Evolutionary conservation across 2,113 vertebrate species (phyloP).

Genomic region (Scatophagus argus): DNA sequence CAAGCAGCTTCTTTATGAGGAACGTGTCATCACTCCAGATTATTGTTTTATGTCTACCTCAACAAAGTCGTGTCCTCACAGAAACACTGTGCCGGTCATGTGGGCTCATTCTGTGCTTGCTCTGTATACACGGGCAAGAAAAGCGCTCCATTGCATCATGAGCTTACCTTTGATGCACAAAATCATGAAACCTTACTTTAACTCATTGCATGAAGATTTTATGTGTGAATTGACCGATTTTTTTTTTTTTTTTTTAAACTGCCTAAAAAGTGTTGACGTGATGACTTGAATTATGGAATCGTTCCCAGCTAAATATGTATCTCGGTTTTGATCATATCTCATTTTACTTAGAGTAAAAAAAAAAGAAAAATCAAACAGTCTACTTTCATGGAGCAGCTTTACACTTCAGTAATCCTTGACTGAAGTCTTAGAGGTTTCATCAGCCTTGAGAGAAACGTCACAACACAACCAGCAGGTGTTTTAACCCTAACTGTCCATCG

Average conservation of each 20-base stretch:
- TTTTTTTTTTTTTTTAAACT: background rate
- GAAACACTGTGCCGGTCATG: background rate
- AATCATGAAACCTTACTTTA: background rate
- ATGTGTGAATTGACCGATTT: slow-evolving; percentile 5
- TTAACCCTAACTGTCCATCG: background rate
- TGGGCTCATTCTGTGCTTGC: background rate
- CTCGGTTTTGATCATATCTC: background rate
- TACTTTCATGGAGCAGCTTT: background rate
- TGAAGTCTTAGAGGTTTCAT: background rate
- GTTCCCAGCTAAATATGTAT: background rate
- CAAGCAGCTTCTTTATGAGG: background rate
- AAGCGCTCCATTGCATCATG: background rate
- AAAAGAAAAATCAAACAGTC: background rate
- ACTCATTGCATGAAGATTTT: background rate
- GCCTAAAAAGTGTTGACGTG: slow-evolving; percentile 4
- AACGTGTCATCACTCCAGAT: slow-evolving; percentile 25
- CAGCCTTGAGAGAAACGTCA: background rate
- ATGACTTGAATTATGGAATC: background rate
- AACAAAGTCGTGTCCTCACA: slow-evolving; percentile 17
- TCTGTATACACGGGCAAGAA: background rate
- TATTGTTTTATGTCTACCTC: slow-evolving; percentile 62
- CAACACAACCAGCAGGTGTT: background rate
- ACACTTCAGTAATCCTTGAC: background rate
- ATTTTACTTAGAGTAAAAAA: background rate
- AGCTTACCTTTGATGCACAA: background rate